Evolutionary conservation across 1,140 invertebrate species (phyloP).

Genomic region (Cyclina sinensis): DNA sequence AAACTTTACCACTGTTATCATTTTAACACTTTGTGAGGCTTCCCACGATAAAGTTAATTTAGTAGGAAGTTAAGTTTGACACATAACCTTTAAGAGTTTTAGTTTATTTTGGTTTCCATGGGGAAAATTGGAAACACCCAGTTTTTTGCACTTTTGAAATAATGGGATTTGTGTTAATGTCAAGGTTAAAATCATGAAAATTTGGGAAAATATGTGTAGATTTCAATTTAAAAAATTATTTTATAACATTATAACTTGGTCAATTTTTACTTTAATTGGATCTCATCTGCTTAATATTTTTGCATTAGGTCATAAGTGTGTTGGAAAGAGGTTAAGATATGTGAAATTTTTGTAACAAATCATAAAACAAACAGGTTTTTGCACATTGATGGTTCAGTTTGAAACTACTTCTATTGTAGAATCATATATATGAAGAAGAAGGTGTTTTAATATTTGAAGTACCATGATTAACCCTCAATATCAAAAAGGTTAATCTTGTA

Average conservation of each 20-base stretch:
- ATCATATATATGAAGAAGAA: too few species aligned
- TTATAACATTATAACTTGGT: background rate
- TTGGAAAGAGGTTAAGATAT: too few species aligned
- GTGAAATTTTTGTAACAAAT: too few species aligned
- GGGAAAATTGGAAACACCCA: slow-evolving; percentile 18
- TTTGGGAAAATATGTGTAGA: too few species aligned
- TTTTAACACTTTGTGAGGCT: background rate
- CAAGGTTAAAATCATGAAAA: background rate
- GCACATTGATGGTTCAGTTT: too few species aligned
- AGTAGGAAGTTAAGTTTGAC: background rate
- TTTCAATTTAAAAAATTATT: too few species aligned
- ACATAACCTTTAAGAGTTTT: background rate
- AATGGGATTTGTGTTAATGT: background rate
- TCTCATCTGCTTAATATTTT: background rate
- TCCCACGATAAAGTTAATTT: background rate
- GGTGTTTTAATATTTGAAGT: too few species aligned
- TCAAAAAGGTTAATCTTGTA: too few species aligned
- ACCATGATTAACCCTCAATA: too few species aligned
- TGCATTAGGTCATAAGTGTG: background rate
- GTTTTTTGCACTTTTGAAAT: background rate
- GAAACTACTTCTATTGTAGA: too few species aligned
- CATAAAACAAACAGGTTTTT: too few species aligned
- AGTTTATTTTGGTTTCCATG: background rate
- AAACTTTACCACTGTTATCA: slow-evolving; percentile 13
- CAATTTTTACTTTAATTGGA: background rate